Base-by-base conservation (phyloP, 2,888 invertebrate genomes). In the Nomada goodeniana region DNA sequence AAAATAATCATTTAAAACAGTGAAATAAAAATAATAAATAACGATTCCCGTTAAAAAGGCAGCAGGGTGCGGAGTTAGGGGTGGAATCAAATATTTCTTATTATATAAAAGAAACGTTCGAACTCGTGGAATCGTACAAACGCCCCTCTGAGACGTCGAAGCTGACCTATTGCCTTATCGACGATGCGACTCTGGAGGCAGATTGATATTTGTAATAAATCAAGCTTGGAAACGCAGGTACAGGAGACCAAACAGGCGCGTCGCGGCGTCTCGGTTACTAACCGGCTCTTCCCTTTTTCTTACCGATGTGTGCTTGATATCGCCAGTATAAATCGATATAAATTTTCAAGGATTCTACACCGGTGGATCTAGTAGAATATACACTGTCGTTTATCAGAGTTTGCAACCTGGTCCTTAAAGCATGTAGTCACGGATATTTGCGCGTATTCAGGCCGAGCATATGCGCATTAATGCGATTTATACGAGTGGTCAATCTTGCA, bases 131-230 rank as follows among this genome's bases (percentile, higher is more conserved):
- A 85, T 87, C 83, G 83, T 82, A 83, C 76, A 72, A 59, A 76
- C 50, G 53, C 29, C 10, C 47, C 81, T 84, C 74, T 69, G 63
- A 69, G 26, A 50, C 63, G 60, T 63, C 80, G 61, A 78, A 74
- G 69, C 53, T 74, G 42, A 67, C 61, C 82, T 75, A 63, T 76
- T 67, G 75, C 73, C 80, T 87, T 87, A 86, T 89, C 87, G 86
- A 88, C 87, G 89, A 89, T 86, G 84, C 84, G 87, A 80, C 76
- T 72, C 73, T 59, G 73, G 80, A 82, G 83, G 68, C 78, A 70
- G 69, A 73, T 72, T 76, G 79, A 81, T 76, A 80, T 86, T 84
- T 76, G 84, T 87, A 89, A 89, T 89, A 88, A 88, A 88, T 88
- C 86, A 83, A 76, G 78, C 82, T 84, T 70, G 74, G 84, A 69